phyloP scores from a whole-genome alignment of 2,888 invertebrate species.

The Corythucha ciliata region DNA sequence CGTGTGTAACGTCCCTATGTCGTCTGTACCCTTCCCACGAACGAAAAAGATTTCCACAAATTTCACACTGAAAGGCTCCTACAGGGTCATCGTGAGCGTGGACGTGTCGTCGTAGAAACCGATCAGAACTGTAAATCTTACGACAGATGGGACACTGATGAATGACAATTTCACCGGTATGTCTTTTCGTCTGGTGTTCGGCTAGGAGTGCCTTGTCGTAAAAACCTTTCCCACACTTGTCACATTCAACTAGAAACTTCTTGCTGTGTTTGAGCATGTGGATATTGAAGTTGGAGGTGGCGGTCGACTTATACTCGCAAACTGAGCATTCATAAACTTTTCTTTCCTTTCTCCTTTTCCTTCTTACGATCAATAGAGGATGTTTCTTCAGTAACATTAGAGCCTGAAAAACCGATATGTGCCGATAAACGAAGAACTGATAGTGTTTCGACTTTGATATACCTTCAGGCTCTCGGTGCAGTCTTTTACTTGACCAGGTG shows the following conservation, averaged over 20 bases:
- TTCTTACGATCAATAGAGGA: too few species aligned
- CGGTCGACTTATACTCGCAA: slow-evolving; percentile 17
- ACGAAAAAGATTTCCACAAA: slow-evolving; percentile 44
- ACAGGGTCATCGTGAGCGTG: slow-evolving; percentile 15
- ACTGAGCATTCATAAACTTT: slow-evolving; percentile 13
- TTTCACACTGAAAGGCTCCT: too few species aligned
- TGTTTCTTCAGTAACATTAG: too few species aligned
- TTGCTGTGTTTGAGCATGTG: slow-evolving; percentile 29
- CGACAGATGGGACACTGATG: slow-evolving; percentile 41
- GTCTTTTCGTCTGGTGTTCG: slow-evolving; percentile 23
- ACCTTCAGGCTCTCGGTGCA: too few species aligned
- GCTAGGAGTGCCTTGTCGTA: slow-evolving; percentile 22
- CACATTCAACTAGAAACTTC: slow-evolving; percentile 28
- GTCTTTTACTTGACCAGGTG: too few species aligned
- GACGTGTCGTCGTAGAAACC: slow-evolving; percentile 20
- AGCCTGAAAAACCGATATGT: too few species aligned
- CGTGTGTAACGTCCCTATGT: slow-evolving; percentile 44
- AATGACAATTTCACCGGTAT: slow-evolving; percentile 35
- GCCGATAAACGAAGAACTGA: too few species aligned
- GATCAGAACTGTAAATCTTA: slow-evolving; percentile 36
- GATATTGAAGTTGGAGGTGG: slow-evolving; percentile 25
- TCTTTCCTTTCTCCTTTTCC: too few species aligned
- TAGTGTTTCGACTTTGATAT: too few species aligned
- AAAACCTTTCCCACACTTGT: slow-evolving; percentile 27
- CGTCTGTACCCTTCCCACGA: slow-evolving; percentile 40